Evolutionary conservation across 1,140 invertebrate genomes (phyloP).

Genomic region (Neomicropteryx cornuta): DNA sequence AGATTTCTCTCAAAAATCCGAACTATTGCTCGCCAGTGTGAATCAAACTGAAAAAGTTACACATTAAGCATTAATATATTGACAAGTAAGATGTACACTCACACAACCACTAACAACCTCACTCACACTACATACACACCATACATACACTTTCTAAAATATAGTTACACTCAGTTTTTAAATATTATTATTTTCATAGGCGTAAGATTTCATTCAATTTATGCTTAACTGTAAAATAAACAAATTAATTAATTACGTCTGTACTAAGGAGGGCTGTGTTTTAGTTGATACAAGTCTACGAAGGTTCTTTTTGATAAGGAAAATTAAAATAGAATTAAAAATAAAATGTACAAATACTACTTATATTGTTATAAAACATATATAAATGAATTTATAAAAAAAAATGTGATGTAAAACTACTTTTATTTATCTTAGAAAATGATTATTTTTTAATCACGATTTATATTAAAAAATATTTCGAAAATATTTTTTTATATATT

Average conservation of each 20-base stretch:
- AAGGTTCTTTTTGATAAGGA: neutral
- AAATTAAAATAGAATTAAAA: neutral
- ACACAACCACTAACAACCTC: neutral
- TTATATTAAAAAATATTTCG: too few relatives aligned
- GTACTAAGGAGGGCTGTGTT: neutral
- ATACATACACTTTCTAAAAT: too few relatives aligned
- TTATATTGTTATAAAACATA: neutral
- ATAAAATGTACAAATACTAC: neutral
- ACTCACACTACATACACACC: neutral
- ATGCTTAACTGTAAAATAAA: neutral
- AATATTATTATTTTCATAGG: neutral
- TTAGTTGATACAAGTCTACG: neutral
- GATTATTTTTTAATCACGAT: too few relatives aligned
- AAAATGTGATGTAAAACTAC: neutral
- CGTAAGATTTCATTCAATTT: neutral
- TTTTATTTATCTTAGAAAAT: neutral
- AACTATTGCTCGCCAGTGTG: too few relatives aligned
- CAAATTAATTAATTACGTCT: neutral
- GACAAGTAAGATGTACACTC: too few relatives aligned
- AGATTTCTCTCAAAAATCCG: too few relatives aligned
- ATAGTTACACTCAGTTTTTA: too few relatives aligned
- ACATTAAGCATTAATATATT: too few relatives aligned
- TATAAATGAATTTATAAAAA: neutral
- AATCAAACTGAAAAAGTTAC: too few relatives aligned
- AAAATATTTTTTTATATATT: too few relatives aligned